phyloP scores from a whole-genome alignment of 2,113 vertebrate species.

The Xerus inauris region DNA sequence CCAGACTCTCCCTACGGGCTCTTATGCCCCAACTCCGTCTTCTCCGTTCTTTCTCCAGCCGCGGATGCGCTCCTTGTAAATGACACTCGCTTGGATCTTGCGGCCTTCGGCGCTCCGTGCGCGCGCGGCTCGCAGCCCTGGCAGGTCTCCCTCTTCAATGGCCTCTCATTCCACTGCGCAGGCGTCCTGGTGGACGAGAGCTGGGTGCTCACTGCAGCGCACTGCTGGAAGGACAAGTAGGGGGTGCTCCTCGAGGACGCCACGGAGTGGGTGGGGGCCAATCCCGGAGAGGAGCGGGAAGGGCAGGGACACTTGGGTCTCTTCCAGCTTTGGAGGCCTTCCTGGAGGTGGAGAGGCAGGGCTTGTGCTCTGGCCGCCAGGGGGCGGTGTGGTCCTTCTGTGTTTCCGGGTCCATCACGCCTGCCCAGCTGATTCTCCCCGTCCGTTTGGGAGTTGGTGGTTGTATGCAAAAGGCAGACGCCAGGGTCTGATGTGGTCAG shows the following conservation, averaged over 20 bases:
- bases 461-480: background rate
- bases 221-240: conserved; percentile 85
- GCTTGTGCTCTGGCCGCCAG: background rate
- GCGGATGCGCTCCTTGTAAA: conserved; percentile 27
- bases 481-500: background rate
- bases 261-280: background rate
- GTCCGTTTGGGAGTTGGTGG: background rate
- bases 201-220: conserved; percentile 94
- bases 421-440: background rate
- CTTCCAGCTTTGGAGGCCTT: background rate
- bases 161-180: conserved; percentile 85
- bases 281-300: background rate
- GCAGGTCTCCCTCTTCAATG: conserved; percentile 83
- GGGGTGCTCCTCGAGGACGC: background rate
- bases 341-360: background rate
- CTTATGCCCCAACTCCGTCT: background rate
- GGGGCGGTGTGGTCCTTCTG: conserved; percentile 10
- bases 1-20: too few species aligned
- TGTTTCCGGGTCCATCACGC: background rate
- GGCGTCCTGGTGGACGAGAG: conserved; percentile 90
- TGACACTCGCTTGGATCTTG: background rate
- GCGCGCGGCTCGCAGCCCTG: conserved; percentile 73
- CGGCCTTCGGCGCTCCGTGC: conserved; percentile 1
- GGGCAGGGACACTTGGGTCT: fast-evolving
- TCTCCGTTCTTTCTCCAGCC: background rate